Evolutionary conservation across 2,113 vertebrate species (phyloP).

Genomic region (Crotalus tigris): DNA sequence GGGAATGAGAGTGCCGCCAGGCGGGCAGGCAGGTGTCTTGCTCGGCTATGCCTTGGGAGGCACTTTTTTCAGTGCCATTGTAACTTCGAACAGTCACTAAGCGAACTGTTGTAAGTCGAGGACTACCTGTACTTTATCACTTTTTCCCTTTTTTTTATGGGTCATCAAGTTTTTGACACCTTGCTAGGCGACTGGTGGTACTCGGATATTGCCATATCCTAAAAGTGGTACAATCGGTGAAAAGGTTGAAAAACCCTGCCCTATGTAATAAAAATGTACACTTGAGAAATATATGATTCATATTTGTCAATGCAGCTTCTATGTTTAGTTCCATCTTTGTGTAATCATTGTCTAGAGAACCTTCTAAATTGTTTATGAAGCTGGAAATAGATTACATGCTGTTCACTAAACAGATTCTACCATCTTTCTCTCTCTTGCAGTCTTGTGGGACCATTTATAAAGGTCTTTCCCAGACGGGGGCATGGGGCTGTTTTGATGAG

Average conservation of each 20-base stretch:
- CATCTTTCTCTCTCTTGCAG: constrained; percentile 64
- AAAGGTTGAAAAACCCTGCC: not conserved
- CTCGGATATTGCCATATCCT: too few species aligned
- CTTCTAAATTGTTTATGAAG: constrained; percentile 35
- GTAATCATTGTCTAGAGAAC: constrained; percentile 42
- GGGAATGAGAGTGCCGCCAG: too few species aligned
- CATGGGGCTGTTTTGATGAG: constrained; percentile 98
- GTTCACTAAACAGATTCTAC: not conserved
- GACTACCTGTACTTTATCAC: too few species aligned
- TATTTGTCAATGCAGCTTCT: constrained; percentile 40
- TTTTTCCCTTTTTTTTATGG: too few species aligned
- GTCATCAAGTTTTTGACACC: too few species aligned
- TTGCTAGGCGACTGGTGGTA: too few species aligned
- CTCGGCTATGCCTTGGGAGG: too few species aligned
- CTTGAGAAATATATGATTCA: constrained; percentile 36
- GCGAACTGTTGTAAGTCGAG: too few species aligned
- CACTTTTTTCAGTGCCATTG: too few species aligned
- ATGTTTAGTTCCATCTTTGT: constrained; percentile 35
- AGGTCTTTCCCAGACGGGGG: constrained; percentile 94
- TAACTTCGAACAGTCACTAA: too few species aligned
- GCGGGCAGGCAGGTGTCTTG: too few species aligned
- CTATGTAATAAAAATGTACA: constrained; percentile 36
- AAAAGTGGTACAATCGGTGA: too few species aligned
- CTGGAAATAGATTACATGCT: constrained; percentile 33
- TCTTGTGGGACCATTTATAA: constrained; percentile 98